A percentile compares a stretch with the other conserved stretches of the same genome.
Conservation (phyloP, 2,888 invertebrate species). For the Phyto melanocephala region DNA sequence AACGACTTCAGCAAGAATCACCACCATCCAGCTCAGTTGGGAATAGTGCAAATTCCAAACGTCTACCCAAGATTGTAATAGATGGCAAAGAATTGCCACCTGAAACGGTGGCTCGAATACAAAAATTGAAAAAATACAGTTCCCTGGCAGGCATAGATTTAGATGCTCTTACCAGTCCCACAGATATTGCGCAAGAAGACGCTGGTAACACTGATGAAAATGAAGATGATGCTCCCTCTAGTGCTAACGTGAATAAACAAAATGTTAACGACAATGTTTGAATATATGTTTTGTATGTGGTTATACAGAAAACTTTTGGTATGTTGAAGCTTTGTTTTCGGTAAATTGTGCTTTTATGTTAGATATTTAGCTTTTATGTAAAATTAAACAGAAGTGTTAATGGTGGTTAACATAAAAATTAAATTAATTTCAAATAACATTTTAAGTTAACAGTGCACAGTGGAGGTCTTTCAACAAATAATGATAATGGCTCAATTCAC, state of each 20-base stretch:
- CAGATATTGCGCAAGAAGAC: background rate
- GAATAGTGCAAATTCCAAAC: background rate
- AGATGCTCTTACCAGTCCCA: constrained; percentile 4
- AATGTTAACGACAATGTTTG: background rate
- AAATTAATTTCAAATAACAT: too few relatives aligned
- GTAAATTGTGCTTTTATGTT: background rate
- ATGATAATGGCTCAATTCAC: too few relatives aligned
- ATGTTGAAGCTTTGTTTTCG: background rate
- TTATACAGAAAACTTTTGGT: background rate
- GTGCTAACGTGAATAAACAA: background rate
- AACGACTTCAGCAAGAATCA: background rate
- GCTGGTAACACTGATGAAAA: background rate
- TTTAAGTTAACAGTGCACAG: too few relatives aligned
- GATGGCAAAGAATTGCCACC: constrained; percentile 52
- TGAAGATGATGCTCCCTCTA: background rate
- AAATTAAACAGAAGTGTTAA: background rate
- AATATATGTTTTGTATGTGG: background rate
- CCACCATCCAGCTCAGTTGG: background rate
- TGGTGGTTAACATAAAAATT: too few relatives aligned
- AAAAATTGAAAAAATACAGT: constrained; percentile 40
- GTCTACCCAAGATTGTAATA: constrained; percentile 39
- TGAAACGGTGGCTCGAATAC: constrained; percentile 44
- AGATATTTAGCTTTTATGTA: background rate
- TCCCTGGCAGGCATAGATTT: constrained; percentile 40
- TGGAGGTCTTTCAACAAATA: too few relatives aligned